Conservation (phyloP, 2,113 vertebrate genomes). For the Porphyrio hochstetteri region DNA sequence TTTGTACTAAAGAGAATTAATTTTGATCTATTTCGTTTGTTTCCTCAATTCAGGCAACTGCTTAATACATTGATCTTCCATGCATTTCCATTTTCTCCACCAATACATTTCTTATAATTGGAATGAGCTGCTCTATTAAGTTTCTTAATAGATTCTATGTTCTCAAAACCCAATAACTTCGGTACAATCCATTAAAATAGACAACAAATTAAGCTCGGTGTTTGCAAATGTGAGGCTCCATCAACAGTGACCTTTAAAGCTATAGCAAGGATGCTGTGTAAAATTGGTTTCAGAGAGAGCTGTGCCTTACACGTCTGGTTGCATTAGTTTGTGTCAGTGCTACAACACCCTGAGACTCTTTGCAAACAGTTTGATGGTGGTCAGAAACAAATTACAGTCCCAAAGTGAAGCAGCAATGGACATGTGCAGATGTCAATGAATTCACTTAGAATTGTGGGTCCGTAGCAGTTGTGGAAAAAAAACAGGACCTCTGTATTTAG, state of each 20-base stretch:
- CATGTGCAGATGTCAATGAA: background rate
- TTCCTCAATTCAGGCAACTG: conserved; percentile 10
- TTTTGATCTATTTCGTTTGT: conserved; percentile 18
- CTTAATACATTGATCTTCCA: conserved; percentile 49
- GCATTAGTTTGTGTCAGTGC: background rate
- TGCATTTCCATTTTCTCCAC: conserved; percentile 53
- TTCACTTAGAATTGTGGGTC: background rate
- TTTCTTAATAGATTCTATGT: conserved; percentile 54
- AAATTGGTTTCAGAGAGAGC: conserved; percentile 3
- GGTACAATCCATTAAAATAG: conserved; percentile 56
- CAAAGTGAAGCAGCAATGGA: background rate
- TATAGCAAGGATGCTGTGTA: background rate
- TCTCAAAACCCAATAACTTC: conserved; percentile 47
- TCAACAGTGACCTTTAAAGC: conserved; percentile 56
- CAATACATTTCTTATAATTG: conserved; percentile 57
- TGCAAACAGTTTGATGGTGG: background rate
- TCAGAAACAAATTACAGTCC: background rate
- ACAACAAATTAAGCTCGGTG: conserved; percentile 47
- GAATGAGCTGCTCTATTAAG: conserved; percentile 64
- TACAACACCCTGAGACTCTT: background rate
- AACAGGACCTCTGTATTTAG: background rate
- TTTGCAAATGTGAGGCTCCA: background rate
- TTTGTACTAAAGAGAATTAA: background rate
- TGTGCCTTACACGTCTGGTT: background rate
- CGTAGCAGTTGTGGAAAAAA: accelerated